These are phyloP conservation scores for Sussaba pulchella DNA, from an alignment of 2,888 invertebrate genomes.

Conservation along the genomic window DNA sequence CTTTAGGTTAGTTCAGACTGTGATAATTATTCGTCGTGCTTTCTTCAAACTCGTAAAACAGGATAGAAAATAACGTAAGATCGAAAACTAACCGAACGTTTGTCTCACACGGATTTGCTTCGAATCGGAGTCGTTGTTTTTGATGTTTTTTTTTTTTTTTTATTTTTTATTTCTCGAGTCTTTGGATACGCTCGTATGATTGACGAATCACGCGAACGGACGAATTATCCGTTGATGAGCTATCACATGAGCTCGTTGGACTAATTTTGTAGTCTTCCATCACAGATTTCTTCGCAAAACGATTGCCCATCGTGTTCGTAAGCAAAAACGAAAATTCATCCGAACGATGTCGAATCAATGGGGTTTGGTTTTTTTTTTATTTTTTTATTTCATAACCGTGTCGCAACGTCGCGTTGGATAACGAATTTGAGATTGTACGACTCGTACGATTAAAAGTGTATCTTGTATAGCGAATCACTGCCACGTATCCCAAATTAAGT, in stretches of 20 bases:
- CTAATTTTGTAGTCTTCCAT: slow-evolving; percentile 52
- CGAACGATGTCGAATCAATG: slow-evolving; percentile 14
- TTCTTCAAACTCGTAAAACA: slow-evolving; percentile 67
- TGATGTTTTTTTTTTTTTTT: too few species aligned
- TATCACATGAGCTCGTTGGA: slow-evolving; percentile 8
- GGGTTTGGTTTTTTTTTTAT: too few species aligned
- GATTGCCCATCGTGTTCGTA: not conserved
- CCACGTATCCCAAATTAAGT: slow-evolving; percentile 70
- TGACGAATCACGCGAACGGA: slow-evolving; percentile 29
- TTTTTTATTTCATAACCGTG: slow-evolving; percentile 6
- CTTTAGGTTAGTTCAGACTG: slow-evolving; percentile 81
- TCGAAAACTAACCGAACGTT: slow-evolving; percentile 31
- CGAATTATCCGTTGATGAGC: slow-evolving; percentile 24
- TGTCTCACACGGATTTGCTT: slow-evolving; percentile 53
- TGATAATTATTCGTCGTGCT: slow-evolving; percentile 82
- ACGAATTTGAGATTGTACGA: not conserved
- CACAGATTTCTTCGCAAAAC: slow-evolving; percentile 3
- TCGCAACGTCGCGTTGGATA: slow-evolving; percentile 5
- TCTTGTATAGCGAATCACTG: slow-evolving; percentile 72
- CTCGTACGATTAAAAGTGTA: slow-evolving; percentile 67
- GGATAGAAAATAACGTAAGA: slow-evolving; percentile 32
- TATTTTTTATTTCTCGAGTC: slow-evolving; percentile 9
- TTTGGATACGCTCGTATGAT: slow-evolving; percentile 3
- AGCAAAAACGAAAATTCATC: too few species aligned
- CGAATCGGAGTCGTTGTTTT: not conserved